Evolutionary conservation across 1,140 invertebrate species (phyloP), one percentile per base, ranked within the genome.

Genomic region (Nebria ingens): DNA sequence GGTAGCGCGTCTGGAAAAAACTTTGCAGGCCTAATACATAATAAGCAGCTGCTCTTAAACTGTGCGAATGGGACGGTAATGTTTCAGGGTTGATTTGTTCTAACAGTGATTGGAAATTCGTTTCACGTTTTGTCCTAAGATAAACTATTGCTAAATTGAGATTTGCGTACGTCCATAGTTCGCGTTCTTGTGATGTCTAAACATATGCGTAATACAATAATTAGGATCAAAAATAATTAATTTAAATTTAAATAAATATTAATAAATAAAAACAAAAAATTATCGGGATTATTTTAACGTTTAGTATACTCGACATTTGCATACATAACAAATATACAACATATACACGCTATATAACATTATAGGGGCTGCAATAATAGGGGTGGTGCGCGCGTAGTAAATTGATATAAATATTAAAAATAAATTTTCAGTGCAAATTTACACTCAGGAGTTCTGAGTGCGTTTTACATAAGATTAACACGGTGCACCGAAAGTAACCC

Each of bases 131-230:
- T 51, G 85, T 89, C 62, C 93, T 76, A 58, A 98, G 77, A 76
- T 96, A 98, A 17, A 98, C 92, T 66, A 98, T 97, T 11, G 92
- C 94, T 59, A 98, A 73, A 73, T 98, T 97, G 54, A 97, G 76
- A 77, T 95, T 93, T 9, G 92, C 89, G 71, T 98, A 96, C 55
- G 91, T 91, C 79, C 91, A 91, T 50, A 97, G 72, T 71, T 98
- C 93, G 58, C 85, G 78, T 70, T 94, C 91, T 73, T 85, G 82
- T 19, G 89, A 88, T 61, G 84, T 84, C 87, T 90, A 70, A 40
- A 74, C n/a, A n/a, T n/a, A n/a, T 71, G n/a, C 60, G 61, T 55
- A 62, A 60, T 17, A 45, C 17, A 6, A 45, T 12, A 45, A 40
- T 52, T 21, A 21, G 25, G 25, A 34, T 34, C n/a, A 34, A n/a